Conservation (phyloP, 2,888 invertebrate genomes). For the Ichneumon xanthorius region DNA sequence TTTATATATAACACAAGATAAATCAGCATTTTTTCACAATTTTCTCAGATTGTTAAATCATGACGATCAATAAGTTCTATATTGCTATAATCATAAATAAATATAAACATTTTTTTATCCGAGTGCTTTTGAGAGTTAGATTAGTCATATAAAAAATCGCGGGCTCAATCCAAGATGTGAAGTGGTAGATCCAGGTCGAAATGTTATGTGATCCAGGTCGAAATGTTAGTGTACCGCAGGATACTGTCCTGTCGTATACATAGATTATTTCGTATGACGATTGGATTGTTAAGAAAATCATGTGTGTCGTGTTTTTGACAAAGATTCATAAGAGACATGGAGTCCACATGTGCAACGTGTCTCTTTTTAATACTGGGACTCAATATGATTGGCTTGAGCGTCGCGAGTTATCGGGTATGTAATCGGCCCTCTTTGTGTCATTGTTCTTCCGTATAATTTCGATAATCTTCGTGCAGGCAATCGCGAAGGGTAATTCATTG, state of each 20-base stretch:
- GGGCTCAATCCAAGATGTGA: no score
- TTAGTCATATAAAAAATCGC: no score
- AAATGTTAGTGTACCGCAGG: no score
- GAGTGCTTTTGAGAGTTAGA: no score
- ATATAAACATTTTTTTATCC: no score
- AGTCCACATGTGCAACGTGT: neutral
- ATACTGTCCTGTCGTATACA: no score
- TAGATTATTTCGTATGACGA: neutral
- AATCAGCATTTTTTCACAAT: no score
- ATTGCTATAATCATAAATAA: no score
- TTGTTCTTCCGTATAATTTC: neutral
- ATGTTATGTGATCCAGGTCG: no score
- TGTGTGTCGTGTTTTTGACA: neutral
- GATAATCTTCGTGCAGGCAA: neutral
- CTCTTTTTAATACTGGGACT: neutral
- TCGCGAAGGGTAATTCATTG: neutral
- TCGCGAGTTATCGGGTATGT: neutral
- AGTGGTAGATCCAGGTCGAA: no score
- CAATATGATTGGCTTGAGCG: neutral
- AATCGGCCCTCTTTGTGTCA: neutral
- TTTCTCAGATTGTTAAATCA: no score
- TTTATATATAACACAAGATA: no score
- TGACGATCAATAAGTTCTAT: neutral
- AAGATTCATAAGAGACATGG: neutral
- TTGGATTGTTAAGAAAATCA: neutral